Conservation (phyloP, 2,797 vertebrate genomes). For the Microctenopoma stevenorrisi region DNA sequence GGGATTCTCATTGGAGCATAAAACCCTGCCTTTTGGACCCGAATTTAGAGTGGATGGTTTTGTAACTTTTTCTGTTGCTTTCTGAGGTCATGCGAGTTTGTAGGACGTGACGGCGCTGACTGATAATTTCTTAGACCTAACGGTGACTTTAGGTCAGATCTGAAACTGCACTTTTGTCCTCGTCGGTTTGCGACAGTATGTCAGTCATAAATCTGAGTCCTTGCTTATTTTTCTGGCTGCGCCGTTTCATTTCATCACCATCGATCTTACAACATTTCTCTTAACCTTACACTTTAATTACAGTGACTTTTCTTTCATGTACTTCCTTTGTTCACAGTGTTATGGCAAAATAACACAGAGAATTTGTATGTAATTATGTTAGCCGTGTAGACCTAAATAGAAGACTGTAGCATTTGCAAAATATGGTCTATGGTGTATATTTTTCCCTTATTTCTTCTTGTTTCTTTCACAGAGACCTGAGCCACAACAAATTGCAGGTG, state of each 20-base stretch:
- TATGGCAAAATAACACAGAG: slow-evolving; percentile 43
- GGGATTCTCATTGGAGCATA: slow-evolving; percentile 19
- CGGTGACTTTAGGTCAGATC: slow-evolving; percentile 2
- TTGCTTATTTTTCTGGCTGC: slow-evolving; percentile 13
- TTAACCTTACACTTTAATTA: slow-evolving; percentile 37
- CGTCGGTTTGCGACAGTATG: background rate
- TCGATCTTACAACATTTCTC: slow-evolving; percentile 12
- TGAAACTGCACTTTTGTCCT: background rate
- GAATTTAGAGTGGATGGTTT: slow-evolving; percentile 34
- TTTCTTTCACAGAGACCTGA: slow-evolving; percentile 88
- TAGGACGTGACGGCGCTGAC: background rate
- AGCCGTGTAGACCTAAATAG: slow-evolving; percentile 34
- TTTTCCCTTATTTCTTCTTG: slow-evolving; percentile 41
- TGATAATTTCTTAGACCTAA: background rate
- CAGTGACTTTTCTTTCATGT: slow-evolving; percentile 31
- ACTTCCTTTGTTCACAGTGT: slow-evolving; percentile 23
- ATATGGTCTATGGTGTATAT: slow-evolving; percentile 37
- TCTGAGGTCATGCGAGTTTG: background rate
- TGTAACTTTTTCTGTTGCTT: slow-evolving; percentile 30
- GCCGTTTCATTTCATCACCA: slow-evolving; percentile 8
- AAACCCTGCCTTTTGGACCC: slow-evolving; percentile 13
- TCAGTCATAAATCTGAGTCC: slow-evolving; percentile 10
- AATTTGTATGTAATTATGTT: slow-evolving; percentile 55
- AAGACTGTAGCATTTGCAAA: slow-evolving; percentile 40
- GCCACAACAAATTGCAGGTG: slow-evolving; percentile 92